Evolutionary conservation across 1,140 invertebrate genomes (phyloP).

Genomic region (Linepithema humile): DNA sequence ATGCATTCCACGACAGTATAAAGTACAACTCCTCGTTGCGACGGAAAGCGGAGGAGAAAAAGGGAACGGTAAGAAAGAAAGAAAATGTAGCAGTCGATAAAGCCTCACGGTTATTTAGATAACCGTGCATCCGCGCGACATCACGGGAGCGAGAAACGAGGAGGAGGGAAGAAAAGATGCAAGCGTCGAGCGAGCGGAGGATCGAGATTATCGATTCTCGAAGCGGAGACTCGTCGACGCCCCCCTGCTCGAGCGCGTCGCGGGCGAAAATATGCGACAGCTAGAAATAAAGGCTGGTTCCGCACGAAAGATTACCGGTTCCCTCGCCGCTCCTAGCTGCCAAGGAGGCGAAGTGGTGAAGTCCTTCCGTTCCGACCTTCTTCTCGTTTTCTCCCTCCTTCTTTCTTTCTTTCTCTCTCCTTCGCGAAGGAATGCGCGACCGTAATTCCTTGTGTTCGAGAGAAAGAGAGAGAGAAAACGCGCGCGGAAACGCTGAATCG

Average conservation of each 20-base stretch:
- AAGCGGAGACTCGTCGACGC: slow-evolving; percentile 30
- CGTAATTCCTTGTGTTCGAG: slow-evolving; percentile 20
- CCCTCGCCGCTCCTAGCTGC: slow-evolving; percentile 46
- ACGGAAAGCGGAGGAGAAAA: not conserved
- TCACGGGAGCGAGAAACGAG: slow-evolving; percentile 15
- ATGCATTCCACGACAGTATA: slow-evolving; percentile 16
- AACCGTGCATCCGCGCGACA: slow-evolving; percentile 53
- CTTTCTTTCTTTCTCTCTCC: not conserved
- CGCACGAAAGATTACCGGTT: slow-evolving; percentile 75
- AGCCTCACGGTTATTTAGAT: slow-evolving; percentile 62
- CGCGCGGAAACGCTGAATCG: slow-evolving; percentile 16
- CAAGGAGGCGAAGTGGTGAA: slow-evolving; percentile 2
- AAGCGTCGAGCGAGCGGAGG: slow-evolving; percentile 6
- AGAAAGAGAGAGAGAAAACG: not conserved
- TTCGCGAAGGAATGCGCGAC: slow-evolving; percentile 13
- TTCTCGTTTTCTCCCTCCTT: slow-evolving; percentile 8
- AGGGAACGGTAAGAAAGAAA: not conserved
- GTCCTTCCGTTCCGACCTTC: slow-evolving; percentile 38
- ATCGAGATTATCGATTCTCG: slow-evolving; percentile 70
- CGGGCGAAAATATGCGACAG: slow-evolving; percentile 63
- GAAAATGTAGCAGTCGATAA: slow-evolving; percentile 58
- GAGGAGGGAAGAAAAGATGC: not conserved
- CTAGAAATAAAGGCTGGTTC: slow-evolving; percentile 74
- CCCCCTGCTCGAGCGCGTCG: slow-evolving; percentile 18
- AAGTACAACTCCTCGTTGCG: slow-evolving; percentile 40